phyloP scores from a whole-genome alignment of 2,888 invertebrate genomes.

The Microctonus hyperodae region DNA sequence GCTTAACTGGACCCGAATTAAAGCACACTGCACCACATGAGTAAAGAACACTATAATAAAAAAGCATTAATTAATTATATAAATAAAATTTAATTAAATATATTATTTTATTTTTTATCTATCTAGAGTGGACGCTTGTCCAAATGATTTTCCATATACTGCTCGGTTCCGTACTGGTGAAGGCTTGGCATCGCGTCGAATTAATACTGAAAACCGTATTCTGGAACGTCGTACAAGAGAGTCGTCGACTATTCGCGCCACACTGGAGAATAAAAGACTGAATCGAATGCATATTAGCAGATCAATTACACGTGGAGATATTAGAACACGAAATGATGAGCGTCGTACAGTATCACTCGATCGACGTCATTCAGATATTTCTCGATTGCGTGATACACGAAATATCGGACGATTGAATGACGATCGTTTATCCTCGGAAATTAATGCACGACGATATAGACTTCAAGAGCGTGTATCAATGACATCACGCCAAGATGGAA shows the following conservation, averaged over 20 bases:
- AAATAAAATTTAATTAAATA: slow-evolving; percentile 11
- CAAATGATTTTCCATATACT: slow-evolving; percentile 45
- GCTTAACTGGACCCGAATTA: slow-evolving; percentile 56
- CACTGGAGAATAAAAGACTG: slow-evolving; percentile 32
- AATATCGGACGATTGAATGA: background rate
- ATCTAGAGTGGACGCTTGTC: slow-evolving; percentile 55
- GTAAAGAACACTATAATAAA: slow-evolving; percentile 42
- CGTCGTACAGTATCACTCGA: slow-evolving; percentile 3
- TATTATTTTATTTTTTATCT: background rate
- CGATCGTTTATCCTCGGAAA: slow-evolving; percentile 9
- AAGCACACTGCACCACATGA: slow-evolving; percentile 56
- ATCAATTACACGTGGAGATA: slow-evolving; percentile 25
- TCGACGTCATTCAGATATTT: background rate
- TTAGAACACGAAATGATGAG: slow-evolving; percentile 26
- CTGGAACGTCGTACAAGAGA: slow-evolving; percentile 20
- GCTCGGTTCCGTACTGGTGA: slow-evolving; percentile 33
- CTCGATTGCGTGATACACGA: background rate
- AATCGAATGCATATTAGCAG: slow-evolving; percentile 26
- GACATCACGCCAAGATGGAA: slow-evolving; percentile 4
- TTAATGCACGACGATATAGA: background rate
- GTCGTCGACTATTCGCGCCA: slow-evolving; percentile 1
- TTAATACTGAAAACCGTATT: slow-evolving; percentile 6
- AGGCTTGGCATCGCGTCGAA: slow-evolving; percentile 30
- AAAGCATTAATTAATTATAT: background rate
- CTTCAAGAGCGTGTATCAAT: background rate